Percentiles rank a stretch among this genome's conserved stretches.
Conservation (phyloP, 2,113 vertebrate genomes). For the Anarrhichthys ocellatus region DNA sequence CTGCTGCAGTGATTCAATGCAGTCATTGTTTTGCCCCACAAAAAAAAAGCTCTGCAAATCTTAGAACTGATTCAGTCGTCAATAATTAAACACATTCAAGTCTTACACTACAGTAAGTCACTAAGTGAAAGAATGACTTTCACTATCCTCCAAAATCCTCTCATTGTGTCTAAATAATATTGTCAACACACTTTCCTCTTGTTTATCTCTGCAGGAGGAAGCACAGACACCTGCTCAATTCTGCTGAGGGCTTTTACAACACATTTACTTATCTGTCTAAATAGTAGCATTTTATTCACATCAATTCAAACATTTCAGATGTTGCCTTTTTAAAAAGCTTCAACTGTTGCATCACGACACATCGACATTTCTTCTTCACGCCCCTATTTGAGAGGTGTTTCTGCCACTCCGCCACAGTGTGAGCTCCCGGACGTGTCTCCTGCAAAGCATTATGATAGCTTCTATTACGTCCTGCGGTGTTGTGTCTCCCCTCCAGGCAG, state of each 20-base stretch:
- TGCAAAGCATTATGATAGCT: conserved; percentile 78
- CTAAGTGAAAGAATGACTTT: background rate
- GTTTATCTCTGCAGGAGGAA: background rate
- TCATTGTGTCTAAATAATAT: background rate
- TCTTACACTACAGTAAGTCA: background rate
- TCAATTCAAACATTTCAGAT: background rate
- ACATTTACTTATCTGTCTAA: background rate
- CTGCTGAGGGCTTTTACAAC: background rate
- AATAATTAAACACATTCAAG: conserved; percentile 7
- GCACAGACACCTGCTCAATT: conserved; percentile 4
- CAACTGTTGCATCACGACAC: conserved; percentile 14
- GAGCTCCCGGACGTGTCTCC: conserved; percentile 73
- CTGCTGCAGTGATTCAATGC: background rate
- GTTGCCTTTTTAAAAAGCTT: background rate
- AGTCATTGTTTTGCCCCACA: background rate
- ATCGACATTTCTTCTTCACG: conserved; percentile 2
- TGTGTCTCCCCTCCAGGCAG: conserved; percentile 76
- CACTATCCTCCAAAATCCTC: background rate
- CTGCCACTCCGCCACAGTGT: conserved; percentile 42
- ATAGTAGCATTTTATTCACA: too few species aligned
- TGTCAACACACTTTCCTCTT: background rate
- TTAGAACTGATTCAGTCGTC: background rate
- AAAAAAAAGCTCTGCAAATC: background rate
- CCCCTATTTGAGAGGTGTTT: conserved; percentile 58
- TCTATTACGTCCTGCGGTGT: conserved; percentile 76